phyloP scores from a whole-genome alignment of 2,113 vertebrate species.

The Mus pahari region DNA sequence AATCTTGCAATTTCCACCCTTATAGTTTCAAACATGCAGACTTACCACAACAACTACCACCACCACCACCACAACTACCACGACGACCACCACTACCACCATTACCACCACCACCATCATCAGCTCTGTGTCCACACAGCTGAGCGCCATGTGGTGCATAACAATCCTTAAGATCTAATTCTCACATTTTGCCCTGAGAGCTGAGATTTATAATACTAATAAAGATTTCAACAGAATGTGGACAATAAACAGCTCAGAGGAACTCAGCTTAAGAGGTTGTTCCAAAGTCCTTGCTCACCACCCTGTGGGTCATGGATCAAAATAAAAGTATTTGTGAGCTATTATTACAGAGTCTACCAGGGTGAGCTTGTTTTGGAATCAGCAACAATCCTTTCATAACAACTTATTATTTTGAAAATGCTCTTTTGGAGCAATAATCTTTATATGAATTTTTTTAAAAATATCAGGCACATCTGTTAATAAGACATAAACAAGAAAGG shows the following conservation, averaged over 20 bases:
- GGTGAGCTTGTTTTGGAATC: conserved; percentile 62
- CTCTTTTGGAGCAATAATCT: conserved; percentile 13
- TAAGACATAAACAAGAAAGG: not conserved
- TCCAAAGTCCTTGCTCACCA: conserved; percentile 66
- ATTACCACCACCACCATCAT: not conserved
- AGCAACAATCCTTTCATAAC: conserved; percentile 39
- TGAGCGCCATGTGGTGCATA: conserved; percentile 17
- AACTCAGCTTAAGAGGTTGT: conserved; percentile 42
- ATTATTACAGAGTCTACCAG: conserved; percentile 49
- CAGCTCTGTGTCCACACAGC: conserved; percentile 25
- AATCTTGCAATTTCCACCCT: not conserved
- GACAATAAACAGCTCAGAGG: conserved; percentile 44
- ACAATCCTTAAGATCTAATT: conserved; percentile 52
- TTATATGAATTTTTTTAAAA: conserved; percentile 1
- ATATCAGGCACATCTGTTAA: not conserved
- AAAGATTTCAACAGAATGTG: conserved; percentile 65
- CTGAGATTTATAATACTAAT: not conserved
- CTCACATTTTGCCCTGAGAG: conserved; percentile 63
- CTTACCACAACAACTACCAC: not conserved
- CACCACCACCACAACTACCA: not conserved
- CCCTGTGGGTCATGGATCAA: conserved; percentile 55
- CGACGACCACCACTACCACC: too few relatives aligned
- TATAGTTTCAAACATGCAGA: not conserved
- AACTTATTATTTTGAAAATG: conserved; percentile 32
- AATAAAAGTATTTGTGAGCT: conserved; percentile 61